Evolutionary conservation across 2,113 vertebrate genomes (phyloP).

Genomic region (Anser brachyrhynchus): DNA sequence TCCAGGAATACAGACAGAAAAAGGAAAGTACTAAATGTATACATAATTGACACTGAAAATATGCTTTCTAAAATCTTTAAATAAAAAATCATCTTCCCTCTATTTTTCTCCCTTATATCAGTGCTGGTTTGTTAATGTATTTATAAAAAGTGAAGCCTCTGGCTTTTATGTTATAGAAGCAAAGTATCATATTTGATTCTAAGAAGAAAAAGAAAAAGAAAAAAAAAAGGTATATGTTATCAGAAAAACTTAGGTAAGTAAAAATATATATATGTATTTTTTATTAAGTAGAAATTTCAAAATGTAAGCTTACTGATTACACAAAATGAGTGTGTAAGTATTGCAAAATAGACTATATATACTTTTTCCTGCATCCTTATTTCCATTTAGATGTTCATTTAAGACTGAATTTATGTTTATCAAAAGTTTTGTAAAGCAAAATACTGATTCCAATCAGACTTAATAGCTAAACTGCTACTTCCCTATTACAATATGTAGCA

Average conservation of each 20-base stretch:
- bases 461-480: neutral
- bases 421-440: neutral
- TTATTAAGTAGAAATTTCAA: neutral
- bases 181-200: neutral
- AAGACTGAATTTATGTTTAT: neutral
- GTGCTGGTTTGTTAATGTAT: neutral
- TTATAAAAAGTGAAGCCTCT: neutral
- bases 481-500: neutral
- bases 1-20: neutral
- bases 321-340: neutral
- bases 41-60: neutral
- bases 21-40: neutral
- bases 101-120: neutral
- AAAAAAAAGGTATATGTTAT: neutral
- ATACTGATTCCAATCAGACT: neutral
- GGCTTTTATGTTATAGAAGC: neutral
- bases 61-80: neutral
- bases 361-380: neutral
- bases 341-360: neutral
- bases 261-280: neutral
- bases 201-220: neutral
- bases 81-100: neutral
- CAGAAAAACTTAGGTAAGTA: neutral
- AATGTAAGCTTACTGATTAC: neutral
- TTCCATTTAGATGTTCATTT: neutral